These are phyloP conservation scores for Heliangelus exortis DNA, from an alignment of 2,797 vertebrate species.

Conservation along the genomic window DNA sequence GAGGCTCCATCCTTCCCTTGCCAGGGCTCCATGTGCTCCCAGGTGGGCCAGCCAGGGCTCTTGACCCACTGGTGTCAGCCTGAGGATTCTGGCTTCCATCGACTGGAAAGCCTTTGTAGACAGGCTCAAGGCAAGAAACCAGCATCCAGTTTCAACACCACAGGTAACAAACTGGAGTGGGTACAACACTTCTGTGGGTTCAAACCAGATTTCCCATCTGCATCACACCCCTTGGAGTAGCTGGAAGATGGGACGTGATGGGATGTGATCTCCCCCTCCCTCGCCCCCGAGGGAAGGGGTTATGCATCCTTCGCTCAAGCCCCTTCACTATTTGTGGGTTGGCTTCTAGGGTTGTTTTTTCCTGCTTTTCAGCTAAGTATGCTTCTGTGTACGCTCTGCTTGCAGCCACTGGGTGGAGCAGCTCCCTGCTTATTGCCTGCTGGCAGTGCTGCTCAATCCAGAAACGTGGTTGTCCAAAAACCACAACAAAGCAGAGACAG, in stretches of 20 bases:
- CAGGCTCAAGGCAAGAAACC: neutral
- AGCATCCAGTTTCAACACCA: neutral
- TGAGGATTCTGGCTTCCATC: rapidly evolving
- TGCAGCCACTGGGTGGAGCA: conserved; percentile 63
- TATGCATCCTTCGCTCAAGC: neutral
- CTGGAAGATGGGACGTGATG: neutral
- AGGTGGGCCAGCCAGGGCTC: rapidly evolving
- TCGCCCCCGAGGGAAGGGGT: rapidly evolving
- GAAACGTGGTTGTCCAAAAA: neutral
- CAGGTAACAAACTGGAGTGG: neutral
- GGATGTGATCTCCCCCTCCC: neutral
- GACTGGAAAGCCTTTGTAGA: neutral
- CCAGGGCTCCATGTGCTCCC: neutral
- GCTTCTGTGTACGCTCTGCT: neutral
- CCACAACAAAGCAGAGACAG: neutral
- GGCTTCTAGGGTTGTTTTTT: neutral
- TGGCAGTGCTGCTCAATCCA: rapidly evolving
- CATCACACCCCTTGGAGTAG: neutral
- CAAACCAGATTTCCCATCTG: neutral
- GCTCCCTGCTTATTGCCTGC: neutral
- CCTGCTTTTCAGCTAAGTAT: neutral
- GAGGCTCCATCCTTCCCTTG: neutral
- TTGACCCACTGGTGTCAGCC: neutral
- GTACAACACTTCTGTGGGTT: neutral
- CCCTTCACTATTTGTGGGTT: rapidly evolving